These are phyloP conservation scores for Electrona antarctica DNA, from an alignment of 2,113 vertebrate species.

Conservation along the genomic window DNA sequence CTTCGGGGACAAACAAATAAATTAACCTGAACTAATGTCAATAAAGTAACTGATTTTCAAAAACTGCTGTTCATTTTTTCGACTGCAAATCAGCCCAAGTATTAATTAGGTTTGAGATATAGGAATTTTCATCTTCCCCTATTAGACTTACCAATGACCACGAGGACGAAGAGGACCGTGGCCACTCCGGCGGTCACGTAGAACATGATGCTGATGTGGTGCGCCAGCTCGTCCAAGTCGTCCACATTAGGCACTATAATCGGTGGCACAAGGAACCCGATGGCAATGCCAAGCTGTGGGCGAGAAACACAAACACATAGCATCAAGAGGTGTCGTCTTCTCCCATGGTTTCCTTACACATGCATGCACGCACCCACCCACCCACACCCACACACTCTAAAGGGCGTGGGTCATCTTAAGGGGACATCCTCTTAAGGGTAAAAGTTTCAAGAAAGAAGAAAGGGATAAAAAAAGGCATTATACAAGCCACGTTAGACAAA, in stretches of 20 bases:
- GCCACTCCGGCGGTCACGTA: conserved; percentile 90
- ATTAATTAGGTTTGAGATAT: too few species aligned
- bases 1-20: too few species aligned
- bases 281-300: conserved; percentile 82
- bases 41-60: too few species aligned
- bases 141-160: conserved; percentile 85
- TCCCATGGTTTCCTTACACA: background rate
- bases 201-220: conserved; percentile 93
- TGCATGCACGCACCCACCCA: background rate
- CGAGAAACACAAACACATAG: conserved; percentile 1
- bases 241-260: conserved; percentile 89
- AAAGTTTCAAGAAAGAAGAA: background rate
- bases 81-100: too few species aligned
- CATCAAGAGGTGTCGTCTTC: background rate
- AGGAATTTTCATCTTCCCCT: too few species aligned
- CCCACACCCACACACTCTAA: background rate
- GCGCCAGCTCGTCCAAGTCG: conserved; percentile 83
- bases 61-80: too few species aligned
- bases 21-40: too few species aligned
- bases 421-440: background rate
- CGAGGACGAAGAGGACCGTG: conserved; percentile 89
- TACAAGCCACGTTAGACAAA: background rate
- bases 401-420: background rate
- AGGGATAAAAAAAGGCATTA: background rate
- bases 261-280: conserved; percentile 93